A percentile compares a stretch with the other conserved stretches of the same genome.
phyloP scores from a whole-genome alignment of 2,888 invertebrate species.

The Melipona bicolor region DNA sequence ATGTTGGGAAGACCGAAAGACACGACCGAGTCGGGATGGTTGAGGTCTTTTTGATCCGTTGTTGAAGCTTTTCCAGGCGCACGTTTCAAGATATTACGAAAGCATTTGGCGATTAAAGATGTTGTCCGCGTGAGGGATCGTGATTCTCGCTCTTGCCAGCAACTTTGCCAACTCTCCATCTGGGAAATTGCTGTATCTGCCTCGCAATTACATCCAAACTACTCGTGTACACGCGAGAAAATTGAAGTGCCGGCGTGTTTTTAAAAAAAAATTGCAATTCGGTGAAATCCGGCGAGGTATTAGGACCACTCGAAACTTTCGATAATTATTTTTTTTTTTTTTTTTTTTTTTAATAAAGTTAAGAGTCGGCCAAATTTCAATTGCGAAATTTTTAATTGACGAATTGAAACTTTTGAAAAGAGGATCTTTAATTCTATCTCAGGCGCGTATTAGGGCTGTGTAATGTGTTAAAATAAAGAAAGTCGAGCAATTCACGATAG shows the following conservation, averaged over 20 bases:
- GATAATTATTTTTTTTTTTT: background rate
- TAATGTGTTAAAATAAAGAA: no score
- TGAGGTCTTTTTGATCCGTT: background rate
- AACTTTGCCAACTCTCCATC: conserved; percentile 1
- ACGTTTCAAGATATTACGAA: background rate
- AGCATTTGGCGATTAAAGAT: conserved; percentile 24
- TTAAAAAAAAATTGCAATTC: background rate
- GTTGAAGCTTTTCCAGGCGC: background rate
- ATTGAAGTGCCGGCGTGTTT: background rate
- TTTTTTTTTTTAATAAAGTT: background rate
- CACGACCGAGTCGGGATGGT: background rate
- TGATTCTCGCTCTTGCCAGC: background rate
- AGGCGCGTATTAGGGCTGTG: no score
- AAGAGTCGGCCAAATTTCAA: background rate
- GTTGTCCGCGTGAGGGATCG: conserved; percentile 10
- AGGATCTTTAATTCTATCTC: no score
- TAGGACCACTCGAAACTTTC: background rate
- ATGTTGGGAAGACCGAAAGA: background rate
- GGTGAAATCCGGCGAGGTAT: background rate
- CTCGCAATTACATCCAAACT: conserved; percentile 2
- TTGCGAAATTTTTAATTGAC: background rate
- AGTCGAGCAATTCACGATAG: no score
- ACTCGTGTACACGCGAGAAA: background rate
- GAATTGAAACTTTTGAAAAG: no score
- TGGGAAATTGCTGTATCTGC: conserved; percentile 28